Evolutionary conservation across 2,888 invertebrate genomes (phyloP).

Genomic region (Epistrophe eligans): DNA sequence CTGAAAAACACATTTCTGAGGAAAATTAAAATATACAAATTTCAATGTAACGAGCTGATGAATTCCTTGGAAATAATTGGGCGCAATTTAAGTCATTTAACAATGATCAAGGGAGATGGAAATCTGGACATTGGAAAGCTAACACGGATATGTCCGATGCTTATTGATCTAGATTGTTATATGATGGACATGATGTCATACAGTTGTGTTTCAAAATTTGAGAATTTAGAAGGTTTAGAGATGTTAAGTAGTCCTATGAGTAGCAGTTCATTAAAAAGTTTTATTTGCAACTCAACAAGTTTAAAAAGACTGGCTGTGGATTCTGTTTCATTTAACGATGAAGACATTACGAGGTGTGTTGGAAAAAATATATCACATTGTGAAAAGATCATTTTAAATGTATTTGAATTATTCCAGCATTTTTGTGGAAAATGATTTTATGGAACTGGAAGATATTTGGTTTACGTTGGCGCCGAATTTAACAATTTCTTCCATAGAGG

Average conservation of each 20-base stretch:
- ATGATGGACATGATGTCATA: slow-evolving; percentile 87
- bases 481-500: slow-evolving; percentile 87
- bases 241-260: slow-evolving; percentile 88
- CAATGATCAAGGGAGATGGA: slow-evolving; percentile 86
- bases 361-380: neutral
- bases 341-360: slow-evolving; percentile 86
- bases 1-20: slow-evolving; percentile 82
- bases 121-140: slow-evolving; percentile 86
- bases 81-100: slow-evolving; percentile 85
- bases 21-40: slow-evolving; percentile 87
- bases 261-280: slow-evolving; percentile 85
- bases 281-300: slow-evolving; percentile 87
- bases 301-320: slow-evolving; percentile 88
- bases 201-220: slow-evolving; percentile 85
- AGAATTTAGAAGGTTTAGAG: slow-evolving; percentile 87
- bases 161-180: slow-evolving; percentile 88
- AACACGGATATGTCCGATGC: slow-evolving; percentile 86
- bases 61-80: slow-evolving; percentile 86
- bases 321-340: slow-evolving; percentile 87
- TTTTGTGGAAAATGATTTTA: slow-evolving; percentile 87
- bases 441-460: slow-evolving; percentile 88
- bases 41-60: slow-evolving; percentile 87
- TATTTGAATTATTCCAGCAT: slow-evolving; percentile 84
- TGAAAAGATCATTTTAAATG: neutral
- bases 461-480: slow-evolving; percentile 88